Evolutionary conservation across 2,888 invertebrate genomes (phyloP).

Genomic region (Agrochola litura): DNA sequence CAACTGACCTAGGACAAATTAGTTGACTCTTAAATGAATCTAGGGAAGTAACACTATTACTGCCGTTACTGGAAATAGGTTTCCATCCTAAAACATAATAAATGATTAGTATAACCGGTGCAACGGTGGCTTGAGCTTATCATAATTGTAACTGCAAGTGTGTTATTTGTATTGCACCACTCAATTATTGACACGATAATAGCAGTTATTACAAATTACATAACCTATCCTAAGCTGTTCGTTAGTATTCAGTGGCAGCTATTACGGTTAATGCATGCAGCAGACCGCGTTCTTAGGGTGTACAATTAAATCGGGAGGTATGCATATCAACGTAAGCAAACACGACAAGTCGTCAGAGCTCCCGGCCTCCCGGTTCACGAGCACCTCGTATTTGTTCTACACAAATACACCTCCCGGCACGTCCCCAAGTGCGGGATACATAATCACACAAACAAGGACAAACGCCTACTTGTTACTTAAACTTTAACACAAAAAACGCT

Average conservation of each 20-base stretch:
- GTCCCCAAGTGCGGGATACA: slow-evolving; percentile 78
- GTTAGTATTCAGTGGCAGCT: slow-evolving; percentile 60
- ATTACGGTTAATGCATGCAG: slow-evolving; percentile 51
- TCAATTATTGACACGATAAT: slow-evolving; percentile 27
- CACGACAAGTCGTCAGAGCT: slow-evolving; percentile 76
- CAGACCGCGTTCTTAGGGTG: slow-evolving; percentile 60
- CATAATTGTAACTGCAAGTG: slow-evolving; percentile 20
- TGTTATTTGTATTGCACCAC: slow-evolving; percentile 5
- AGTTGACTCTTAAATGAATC: background rate
- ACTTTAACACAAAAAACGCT: slow-evolving; percentile 23
- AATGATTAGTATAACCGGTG: slow-evolving; percentile 10
- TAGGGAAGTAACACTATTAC: no score
- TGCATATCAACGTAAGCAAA: slow-evolving; percentile 86
- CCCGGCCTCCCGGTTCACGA: slow-evolving; percentile 80
- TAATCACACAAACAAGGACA: slow-evolving; percentile 78
- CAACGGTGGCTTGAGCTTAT: background rate
- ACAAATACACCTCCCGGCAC: slow-evolving; percentile 84
- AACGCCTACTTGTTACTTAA: slow-evolving; percentile 65
- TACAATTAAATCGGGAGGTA: slow-evolving; percentile 80
- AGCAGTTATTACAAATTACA: slow-evolving; percentile 49
- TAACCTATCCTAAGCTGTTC: slow-evolving; percentile 68
- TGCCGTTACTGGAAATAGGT: no score
- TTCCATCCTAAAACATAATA: slow-evolving; percentile 3
- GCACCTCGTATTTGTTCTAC: slow-evolving; percentile 84
- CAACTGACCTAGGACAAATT: slow-evolving; percentile 4